A percentile compares a stretch with the other conserved stretches of the same genome.
Evolutionary conservation across 2,113 vertebrate species (phyloP).

Genomic region (Eurystomus gularis): DNA sequence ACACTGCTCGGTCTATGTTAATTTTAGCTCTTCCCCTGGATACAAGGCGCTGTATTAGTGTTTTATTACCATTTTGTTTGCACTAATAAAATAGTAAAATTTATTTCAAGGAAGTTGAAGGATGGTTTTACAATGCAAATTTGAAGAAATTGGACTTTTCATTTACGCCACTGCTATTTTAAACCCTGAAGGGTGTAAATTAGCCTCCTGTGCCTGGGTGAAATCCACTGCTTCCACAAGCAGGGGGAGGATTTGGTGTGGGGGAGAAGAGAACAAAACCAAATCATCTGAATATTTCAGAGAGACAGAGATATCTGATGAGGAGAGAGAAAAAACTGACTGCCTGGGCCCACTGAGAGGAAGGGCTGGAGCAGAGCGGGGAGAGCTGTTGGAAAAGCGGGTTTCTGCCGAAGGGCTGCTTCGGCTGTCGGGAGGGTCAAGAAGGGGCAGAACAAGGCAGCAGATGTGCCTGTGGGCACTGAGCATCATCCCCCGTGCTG

Average conservation of each 20-base stretch:
- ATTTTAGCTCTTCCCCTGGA: conserved; percentile 87
- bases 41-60: conserved; percentile 87
- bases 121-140: conserved; percentile 90
- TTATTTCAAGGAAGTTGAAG: conserved; percentile 88
- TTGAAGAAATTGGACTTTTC: conserved; percentile 88
- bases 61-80: conserved; percentile 90
- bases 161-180: conserved; percentile 83
- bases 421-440: background rate
- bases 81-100: conserved; percentile 90
- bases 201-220: conserved; percentile 69
- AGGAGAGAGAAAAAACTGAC: background rate
- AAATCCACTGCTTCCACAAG: conserved; percentile 51
- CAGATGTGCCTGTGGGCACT: background rate
- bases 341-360: background rate
- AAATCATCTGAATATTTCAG: conserved; percentile 56
- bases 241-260: conserved; percentile 56
- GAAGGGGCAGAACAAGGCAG: background rate
- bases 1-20: conserved; percentile 85
- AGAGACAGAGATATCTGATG: conserved; percentile 22
- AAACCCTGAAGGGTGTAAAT: conserved; percentile 83
- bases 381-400: background rate
- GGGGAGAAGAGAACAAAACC: conserved; percentile 47
- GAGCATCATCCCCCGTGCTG: background rate
- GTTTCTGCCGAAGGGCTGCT: background rate
- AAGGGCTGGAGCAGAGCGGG: background rate